Evolutionary conservation across 2,113 vertebrate genomes (phyloP), one percentile per base, ranked within the genome.

Genomic region (Notothenia coriiceps): DNA sequence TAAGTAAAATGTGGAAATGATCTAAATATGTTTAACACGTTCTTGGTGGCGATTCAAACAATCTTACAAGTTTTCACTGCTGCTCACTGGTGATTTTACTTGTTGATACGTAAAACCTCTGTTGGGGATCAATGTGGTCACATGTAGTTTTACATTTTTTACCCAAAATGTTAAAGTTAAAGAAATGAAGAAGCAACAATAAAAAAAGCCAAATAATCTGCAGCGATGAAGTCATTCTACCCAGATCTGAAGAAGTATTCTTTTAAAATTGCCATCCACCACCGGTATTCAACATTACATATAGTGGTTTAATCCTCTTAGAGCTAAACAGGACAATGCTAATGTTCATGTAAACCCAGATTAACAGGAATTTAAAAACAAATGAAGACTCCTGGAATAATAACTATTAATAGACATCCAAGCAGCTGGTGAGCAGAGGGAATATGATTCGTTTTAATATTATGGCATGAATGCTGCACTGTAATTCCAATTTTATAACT

Each of bases 321-420:
- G 50, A 47, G 43, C 1, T 52, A 9, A 65, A 75, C 22, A 67
- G 69, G n/a, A 83, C 84, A 77, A 86, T 69, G 73, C 74, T 88
- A 91, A 91, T 90, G 86, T 80, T 80, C 65, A 84, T 55, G 68
- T 55, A 62, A 71, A 49, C 66, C 62, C 73, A 82, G 85, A 91
- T 91, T 91, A 91, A 80, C 54, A 51, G 61, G 47, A 83, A 85
- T 88, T 83, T 84, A 83, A 20, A 51, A 83, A 52, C 47, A 85
- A 88, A 84, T 83, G 81, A 91, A 57, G 50, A 20, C 29, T 60
- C 63, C 62, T 78, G 73, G 74, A 70, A 85, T 40, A 40, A 84
- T 70, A 66, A 71, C 69, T 79, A 89, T 89, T 73, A 82, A 84
- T 85, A 89, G 89, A 70, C 67, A 54, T 82, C 46, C 57, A 80